Conservation (phyloP, 2,113 vertebrate species). For the Taurulus bubalis region DNA sequence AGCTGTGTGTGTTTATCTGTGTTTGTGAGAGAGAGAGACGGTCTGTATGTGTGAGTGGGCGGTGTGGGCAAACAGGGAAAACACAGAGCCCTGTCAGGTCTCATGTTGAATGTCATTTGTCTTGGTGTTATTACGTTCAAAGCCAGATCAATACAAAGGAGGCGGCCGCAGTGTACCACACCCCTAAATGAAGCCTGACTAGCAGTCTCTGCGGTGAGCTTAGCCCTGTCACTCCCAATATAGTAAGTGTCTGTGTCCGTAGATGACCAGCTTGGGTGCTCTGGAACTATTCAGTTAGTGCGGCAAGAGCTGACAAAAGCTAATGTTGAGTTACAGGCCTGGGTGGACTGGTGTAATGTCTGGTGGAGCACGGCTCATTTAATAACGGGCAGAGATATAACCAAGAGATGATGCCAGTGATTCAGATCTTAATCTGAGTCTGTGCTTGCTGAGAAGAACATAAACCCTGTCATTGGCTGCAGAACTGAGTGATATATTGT, state of each 20-base stretch:
- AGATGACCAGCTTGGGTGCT: constrained; percentile 68
- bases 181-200: constrained; percentile 70
- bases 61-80: constrained; percentile 60
- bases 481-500: background rate
- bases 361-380: constrained; percentile 55
- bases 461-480: constrained; percentile 47
- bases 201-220: constrained; percentile 74
- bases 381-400: constrained; percentile 63
- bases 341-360: constrained; percentile 47
- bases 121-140: constrained; percentile 71
- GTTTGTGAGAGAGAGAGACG: constrained; percentile 31
- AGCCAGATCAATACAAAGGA: constrained; percentile 77
- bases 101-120: constrained; percentile 75
- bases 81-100: constrained; percentile 67
- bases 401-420: constrained; percentile 33
- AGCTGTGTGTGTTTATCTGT: constrained; percentile 55
- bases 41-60: constrained; percentile 58
- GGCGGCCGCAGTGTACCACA: constrained; percentile 54
- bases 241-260: constrained; percentile 70
- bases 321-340: constrained; percentile 61
- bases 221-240: constrained; percentile 76
- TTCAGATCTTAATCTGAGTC: constrained; percentile 57
- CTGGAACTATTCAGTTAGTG: constrained; percentile 76
- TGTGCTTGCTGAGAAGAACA: constrained; percentile 28
- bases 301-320: constrained; percentile 65